Percentiles rank a stretch among this genome's conserved stretches.
phyloP scores from a whole-genome alignment of 1,140 invertebrate species.

The Drosophila orena region DNA sequence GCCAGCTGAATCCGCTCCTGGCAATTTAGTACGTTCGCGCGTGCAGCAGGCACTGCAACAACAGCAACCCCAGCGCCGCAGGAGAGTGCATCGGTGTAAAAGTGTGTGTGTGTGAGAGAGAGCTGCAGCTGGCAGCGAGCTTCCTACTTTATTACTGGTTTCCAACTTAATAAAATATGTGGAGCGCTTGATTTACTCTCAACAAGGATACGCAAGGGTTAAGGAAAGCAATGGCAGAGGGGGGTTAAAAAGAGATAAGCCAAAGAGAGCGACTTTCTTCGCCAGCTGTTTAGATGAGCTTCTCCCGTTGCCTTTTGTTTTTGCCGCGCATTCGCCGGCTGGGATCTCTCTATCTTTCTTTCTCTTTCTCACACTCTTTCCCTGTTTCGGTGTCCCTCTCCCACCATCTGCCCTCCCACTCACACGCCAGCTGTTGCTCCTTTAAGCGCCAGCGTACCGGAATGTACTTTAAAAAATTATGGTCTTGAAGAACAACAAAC shows the following conservation, averaged over 20 bases:
- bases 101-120: conserved; percentile 6
- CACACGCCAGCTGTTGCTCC: conserved; percentile 53
- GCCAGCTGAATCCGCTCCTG: conserved; percentile 39
- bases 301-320: conserved; percentile 23
- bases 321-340: conserved; percentile 48
- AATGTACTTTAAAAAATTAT: background rate
- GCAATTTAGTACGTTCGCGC: conserved; percentile 33
- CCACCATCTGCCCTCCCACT: conserved; percentile 1
- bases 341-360: conserved; percentile 10
- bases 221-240: background rate
- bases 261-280: conserved; percentile 29
- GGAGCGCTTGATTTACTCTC: conserved; percentile 74
- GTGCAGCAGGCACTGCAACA: conserved; percentile 30
- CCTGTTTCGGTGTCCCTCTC: background rate
- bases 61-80: conserved; percentile 21
- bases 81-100: conserved; percentile 12
- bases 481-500: background rate
- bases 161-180: conserved; percentile 76
- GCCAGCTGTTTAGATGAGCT: conserved; percentile 54
- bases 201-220: conserved; percentile 16
- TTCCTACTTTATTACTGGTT: conserved; percentile 79
- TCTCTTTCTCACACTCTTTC: conserved; percentile 7
- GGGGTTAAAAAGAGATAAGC: background rate
- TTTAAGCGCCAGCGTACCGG: conserved; percentile 25
- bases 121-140: conserved; percentile 68